Percentiles rank a stretch among this genome's conserved stretches.
phyloP scores from a whole-genome alignment of 2,113 vertebrate genomes.

The Rhinopomastus cyanomelas region DNA sequence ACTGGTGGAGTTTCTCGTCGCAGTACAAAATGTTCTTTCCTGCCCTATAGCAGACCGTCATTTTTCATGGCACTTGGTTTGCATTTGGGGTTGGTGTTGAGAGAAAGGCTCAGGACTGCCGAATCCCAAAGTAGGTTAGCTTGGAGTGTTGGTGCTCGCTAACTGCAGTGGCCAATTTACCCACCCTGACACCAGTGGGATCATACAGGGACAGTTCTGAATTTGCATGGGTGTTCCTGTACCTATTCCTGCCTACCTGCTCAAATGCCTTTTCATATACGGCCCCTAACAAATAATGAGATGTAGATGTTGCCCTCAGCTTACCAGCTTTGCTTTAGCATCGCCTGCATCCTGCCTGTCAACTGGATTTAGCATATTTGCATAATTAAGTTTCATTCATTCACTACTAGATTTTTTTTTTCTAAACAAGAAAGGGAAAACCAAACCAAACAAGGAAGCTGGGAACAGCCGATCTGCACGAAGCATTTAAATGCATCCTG shows the following conservation, averaged over 20 bases:
- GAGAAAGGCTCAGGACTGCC: neutral
- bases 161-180: neutral
- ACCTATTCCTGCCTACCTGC: neutral
- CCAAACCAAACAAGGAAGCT: conserved; percentile 31
- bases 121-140: neutral
- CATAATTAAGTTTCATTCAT: conserved; percentile 52
- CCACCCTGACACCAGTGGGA: neutral
- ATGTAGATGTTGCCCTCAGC: conserved; percentile 53
- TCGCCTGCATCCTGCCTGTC: neutral
- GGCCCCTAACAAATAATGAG: conserved; percentile 47
- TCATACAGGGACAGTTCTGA: neutral
- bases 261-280: conserved; percentile 26
- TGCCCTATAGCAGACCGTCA: neutral
- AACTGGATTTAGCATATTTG: conserved; percentile 49
- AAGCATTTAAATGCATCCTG: conserved; percentile 44
- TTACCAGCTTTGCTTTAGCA: conserved; percentile 39
- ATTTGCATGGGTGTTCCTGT: neutral
- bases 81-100: neutral
- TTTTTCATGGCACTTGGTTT: neutral
- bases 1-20: neutral
- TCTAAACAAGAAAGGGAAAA: conserved; percentile 12
- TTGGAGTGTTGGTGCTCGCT: neutral
- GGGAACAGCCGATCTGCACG: conserved; percentile 11
- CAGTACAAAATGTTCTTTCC: neutral
- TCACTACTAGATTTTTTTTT: conserved; percentile 13